Conservation (phyloP, 2,888 invertebrate species). For the Tridacna gigas region DNA sequence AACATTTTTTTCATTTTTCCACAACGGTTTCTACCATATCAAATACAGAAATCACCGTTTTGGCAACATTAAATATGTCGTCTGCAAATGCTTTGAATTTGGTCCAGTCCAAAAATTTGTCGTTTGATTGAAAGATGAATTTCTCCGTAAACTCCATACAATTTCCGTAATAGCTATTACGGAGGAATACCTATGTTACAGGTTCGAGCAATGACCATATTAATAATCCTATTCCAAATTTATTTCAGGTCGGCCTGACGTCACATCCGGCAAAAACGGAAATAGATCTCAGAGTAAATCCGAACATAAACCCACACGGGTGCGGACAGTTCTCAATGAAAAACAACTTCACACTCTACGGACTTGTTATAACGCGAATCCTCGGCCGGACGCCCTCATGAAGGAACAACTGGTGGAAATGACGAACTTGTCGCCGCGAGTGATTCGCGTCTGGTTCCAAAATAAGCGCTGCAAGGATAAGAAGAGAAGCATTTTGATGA, state of each 20-base stretch:
- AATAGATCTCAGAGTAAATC: slow-evolving; percentile 73
- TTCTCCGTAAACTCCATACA: too few species aligned
- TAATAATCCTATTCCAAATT: neutral
- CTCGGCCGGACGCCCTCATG: slow-evolving; percentile 99
- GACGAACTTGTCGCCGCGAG: slow-evolving; percentile 98
- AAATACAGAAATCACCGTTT: too few species aligned
- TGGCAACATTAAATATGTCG: too few species aligned
- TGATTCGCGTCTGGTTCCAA: slow-evolving; percentile 99
- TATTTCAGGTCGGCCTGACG: slow-evolving; percentile 67
- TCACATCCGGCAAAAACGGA: slow-evolving; percentile 69
- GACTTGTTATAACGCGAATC: slow-evolving; percentile 99
- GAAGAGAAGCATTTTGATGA: slow-evolving; percentile 95
- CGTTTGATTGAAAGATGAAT: too few species aligned
- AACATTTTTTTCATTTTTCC: too few species aligned
- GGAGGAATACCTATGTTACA: neutral
- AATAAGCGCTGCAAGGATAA: slow-evolving; percentile 85
- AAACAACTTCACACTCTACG: slow-evolving; percentile 98
- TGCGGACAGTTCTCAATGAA: slow-evolving; percentile 99
- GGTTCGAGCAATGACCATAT: neutral
- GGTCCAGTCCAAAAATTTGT: too few species aligned
- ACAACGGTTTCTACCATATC: too few species aligned
- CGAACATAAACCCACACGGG: slow-evolving; percentile 95
- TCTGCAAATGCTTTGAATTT: too few species aligned
- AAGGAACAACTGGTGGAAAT: slow-evolving; percentile 99
- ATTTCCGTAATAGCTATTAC: neutral